Percentiles rank a stretch among this genome's conserved stretches.
phyloP scores from a whole-genome alignment of 1,140 invertebrate genomes.

The Cyclina sinensis region DNA sequence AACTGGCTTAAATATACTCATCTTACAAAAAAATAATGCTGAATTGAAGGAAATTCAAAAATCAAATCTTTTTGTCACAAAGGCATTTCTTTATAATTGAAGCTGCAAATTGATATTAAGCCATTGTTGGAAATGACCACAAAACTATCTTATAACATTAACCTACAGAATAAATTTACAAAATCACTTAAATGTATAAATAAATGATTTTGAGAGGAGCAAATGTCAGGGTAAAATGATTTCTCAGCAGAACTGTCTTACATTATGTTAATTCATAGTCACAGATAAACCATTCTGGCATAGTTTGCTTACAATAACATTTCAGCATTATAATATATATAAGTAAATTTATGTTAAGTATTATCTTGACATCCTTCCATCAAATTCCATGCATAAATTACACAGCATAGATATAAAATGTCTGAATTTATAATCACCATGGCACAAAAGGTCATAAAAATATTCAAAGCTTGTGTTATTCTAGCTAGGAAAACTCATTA shows the following conservation, averaged over 20 bases:
- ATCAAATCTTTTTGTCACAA: too few relatives aligned
- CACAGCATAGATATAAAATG: background rate
- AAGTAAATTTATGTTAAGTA: constrained; percentile 18
- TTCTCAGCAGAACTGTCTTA: background rate
- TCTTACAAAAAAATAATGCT: too few relatives aligned
- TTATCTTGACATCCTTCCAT: constrained; percentile 21
- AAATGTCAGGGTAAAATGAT: background rate
- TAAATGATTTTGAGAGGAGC: background rate
- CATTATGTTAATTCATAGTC: background rate
- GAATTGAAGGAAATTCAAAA: too few relatives aligned
- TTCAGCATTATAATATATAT: constrained; percentile 8
- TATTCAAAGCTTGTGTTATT: constrained; percentile 41
- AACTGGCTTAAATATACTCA: too few relatives aligned
- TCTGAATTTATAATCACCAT: constrained; percentile 42
- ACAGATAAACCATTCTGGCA: background rate
- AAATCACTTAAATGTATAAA: background rate
- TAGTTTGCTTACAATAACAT: background rate
- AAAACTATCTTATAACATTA: background rate
- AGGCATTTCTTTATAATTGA: too few relatives aligned
- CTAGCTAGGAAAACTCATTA: constrained; percentile 12
- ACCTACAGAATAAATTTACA: background rate
- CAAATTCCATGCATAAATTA: constrained; percentile 58
- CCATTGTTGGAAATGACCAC: background rate
- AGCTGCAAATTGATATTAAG: too few relatives aligned
- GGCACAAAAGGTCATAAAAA: constrained; percentile 51